A percentile compares a stretch with the other conserved stretches of the same genome.
Conservation (phyloP, 2,113 vertebrate species). For the Pteropus alecto region DNA sequence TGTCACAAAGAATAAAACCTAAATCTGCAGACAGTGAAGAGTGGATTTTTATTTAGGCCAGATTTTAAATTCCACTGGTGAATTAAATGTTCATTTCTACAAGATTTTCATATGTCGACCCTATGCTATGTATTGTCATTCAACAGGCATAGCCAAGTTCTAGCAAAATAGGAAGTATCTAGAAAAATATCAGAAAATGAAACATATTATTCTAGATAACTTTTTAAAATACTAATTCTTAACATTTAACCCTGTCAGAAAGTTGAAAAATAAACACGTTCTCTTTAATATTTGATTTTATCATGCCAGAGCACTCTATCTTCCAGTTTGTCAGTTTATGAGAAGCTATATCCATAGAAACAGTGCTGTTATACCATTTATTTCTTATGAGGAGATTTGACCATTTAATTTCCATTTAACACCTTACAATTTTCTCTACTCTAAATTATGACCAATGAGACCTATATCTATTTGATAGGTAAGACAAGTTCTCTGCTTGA, state of each 20-base stretch:
- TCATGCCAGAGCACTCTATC: neutral
- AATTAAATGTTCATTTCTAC: neutral
- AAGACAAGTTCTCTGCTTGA: neutral
- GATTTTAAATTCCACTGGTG: neutral
- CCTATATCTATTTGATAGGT: neutral
- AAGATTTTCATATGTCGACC: neutral
- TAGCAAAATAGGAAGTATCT: neutral
- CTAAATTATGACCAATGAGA: constrained; percentile 14
- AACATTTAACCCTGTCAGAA: neutral
- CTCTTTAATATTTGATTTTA: constrained; percentile 10
- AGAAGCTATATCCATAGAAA: constrained; percentile 4
- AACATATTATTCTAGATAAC: neutral
- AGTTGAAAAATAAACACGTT: constrained; percentile 1
- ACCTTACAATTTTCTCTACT: neutral
- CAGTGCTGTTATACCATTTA: neutral
- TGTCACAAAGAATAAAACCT: constrained; percentile 27
- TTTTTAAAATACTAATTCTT: neutral
- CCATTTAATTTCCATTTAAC: neutral
- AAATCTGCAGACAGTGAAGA: neutral
- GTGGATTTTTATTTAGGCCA: neutral
- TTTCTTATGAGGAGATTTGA: neutral
- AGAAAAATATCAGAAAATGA: constrained; percentile 34
- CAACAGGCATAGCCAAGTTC: neutral
- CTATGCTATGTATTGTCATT: neutral
- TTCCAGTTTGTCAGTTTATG: constrained; percentile 16